Evolutionary conservation across 1,140 invertebrate genomes (phyloP).

Genomic region (Diorhabda elongata): DNA sequence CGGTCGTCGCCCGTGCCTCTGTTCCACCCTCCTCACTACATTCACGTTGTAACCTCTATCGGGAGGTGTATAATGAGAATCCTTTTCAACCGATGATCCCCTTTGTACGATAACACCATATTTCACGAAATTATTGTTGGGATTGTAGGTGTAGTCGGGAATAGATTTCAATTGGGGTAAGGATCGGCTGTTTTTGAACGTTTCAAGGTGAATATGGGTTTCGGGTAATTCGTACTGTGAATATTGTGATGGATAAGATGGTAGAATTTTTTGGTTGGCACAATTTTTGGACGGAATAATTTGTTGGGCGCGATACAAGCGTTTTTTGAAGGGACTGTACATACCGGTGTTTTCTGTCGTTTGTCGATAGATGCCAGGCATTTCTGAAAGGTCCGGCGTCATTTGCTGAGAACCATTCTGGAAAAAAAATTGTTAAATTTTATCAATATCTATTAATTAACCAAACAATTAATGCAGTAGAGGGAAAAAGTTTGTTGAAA

Average conservation of each 20-base stretch:
- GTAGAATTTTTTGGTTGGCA: constrained; percentile 39
- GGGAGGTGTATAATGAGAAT: constrained; percentile 40
- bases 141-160: not conserved
- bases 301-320: constrained; percentile 35
- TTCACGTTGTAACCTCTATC: constrained; percentile 43
- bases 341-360: constrained; percentile 45
- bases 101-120: not conserved
- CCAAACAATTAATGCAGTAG: no score
- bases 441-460: no score
- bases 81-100: not conserved
- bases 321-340: constrained; percentile 42
- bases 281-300: constrained; percentile 42
- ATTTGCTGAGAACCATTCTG: constrained; percentile 36
- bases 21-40: constrained; percentile 31
- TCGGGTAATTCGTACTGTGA: constrained; percentile 23
- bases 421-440: constrained; percentile 11
- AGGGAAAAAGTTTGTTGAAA: not conserved
- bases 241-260: constrained; percentile 30
- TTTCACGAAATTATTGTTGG: not conserved
- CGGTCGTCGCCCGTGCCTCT: constrained; percentile 19
- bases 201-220: constrained; percentile 15
- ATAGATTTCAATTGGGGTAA: constrained; percentile 37
- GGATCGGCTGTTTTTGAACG: constrained; percentile 37
- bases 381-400: constrained; percentile 27
- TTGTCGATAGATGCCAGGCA: constrained; percentile 44